phyloP scores from a whole-genome alignment of 1,140 invertebrate genomes.

The Diploscapter pachys region DNA sequence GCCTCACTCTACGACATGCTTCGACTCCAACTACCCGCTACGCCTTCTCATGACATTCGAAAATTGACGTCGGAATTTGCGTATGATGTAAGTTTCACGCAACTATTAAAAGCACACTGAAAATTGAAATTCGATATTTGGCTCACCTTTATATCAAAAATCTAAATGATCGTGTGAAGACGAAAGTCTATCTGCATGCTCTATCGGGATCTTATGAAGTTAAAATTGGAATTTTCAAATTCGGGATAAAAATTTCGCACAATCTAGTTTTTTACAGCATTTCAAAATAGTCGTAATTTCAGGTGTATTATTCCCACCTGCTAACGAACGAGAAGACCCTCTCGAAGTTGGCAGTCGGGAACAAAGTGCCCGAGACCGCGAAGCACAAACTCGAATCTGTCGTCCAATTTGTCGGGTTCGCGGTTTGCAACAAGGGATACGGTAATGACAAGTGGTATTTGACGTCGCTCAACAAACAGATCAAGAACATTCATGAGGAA shows the following conservation, averaged over 20 bases:
- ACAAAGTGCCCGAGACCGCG: conserved; percentile 2
- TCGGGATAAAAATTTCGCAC: too few relatives aligned
- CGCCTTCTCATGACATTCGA: conserved; percentile 7
- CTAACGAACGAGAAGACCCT: not conserved
- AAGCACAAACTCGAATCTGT: conserved; percentile 20
- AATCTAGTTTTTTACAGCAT: too few relatives aligned
- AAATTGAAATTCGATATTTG: too few relatives aligned
- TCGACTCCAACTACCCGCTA: conserved; percentile 17
- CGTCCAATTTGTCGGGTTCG: conserved; percentile 28
- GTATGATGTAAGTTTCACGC: too few relatives aligned
- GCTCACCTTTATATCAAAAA: too few relatives aligned
- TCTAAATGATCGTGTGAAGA: too few relatives aligned
- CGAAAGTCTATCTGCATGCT: too few relatives aligned
- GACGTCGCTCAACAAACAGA: conserved; percentile 26
- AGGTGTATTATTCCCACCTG: not conserved
- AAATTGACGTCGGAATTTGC: not conserved
- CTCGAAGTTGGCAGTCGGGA: not conserved
- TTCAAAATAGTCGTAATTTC: not conserved
- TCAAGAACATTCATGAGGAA: conserved; percentile 23
- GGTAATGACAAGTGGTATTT: conserved; percentile 33
- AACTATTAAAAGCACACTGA: too few relatives aligned
- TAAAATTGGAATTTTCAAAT: too few relatives aligned
- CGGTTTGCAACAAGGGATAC: conserved; percentile 30
- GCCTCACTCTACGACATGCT: conserved; percentile 19
- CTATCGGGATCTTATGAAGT: too few relatives aligned